Evolutionary conservation across 2,113 vertebrate genomes (phyloP).

Genomic region (Gavia stellata): DNA sequence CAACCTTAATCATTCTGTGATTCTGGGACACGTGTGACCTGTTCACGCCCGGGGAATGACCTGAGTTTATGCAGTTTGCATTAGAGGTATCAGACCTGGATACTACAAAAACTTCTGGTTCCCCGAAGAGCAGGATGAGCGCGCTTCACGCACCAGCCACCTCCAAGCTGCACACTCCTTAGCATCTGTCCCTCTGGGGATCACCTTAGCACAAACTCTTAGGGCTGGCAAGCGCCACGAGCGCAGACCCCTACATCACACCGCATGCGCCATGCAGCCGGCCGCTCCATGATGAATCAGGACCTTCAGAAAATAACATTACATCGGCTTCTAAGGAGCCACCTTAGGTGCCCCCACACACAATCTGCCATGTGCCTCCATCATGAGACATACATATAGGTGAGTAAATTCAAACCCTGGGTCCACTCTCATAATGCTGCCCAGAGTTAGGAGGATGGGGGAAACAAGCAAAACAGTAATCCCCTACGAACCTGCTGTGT

Average conservation of each 20-base stretch:
- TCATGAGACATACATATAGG: neutral
- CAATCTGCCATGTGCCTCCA: neutral
- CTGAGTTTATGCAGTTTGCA: neutral
- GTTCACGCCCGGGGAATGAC: neutral
- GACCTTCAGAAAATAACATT: neutral
- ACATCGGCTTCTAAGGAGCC: neutral
- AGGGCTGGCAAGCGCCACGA: neutral
- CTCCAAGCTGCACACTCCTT: fast-evolving
- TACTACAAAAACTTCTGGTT: neutral
- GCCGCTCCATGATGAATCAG: no score
- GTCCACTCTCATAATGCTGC: neutral
- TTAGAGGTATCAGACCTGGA: neutral
- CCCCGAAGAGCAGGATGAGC: neutral
- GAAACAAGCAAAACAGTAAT: neutral
- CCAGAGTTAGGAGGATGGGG: neutral
- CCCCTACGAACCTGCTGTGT: neutral
- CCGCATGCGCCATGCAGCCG: fast-evolving
- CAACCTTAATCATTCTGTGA: no score
- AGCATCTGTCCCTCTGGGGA: neutral
- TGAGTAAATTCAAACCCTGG: neutral
- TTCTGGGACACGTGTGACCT: neutral
- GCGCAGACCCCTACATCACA: neutral
- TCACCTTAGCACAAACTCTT: neutral
- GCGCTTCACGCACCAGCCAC: fast-evolving
- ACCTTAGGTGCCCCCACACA: neutral